Base-by-base conservation (phyloP, 2,888 invertebrate genomes). In the Drymonia ruficornis region DNA sequence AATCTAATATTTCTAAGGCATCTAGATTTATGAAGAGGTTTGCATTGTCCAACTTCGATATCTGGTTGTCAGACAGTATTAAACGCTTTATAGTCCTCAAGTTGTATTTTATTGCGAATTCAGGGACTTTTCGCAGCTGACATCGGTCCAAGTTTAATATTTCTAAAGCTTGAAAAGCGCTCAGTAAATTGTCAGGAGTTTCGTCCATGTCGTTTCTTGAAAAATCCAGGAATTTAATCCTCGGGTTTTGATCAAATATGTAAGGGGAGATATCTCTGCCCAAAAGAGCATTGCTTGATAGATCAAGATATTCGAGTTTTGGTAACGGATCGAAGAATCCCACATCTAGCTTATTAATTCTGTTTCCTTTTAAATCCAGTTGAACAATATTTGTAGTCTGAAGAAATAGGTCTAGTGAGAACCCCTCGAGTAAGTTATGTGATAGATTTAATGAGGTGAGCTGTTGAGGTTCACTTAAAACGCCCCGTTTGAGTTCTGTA, bases 51-150 rank as follows among this genome's bases (percentile, higher is more conserved):
- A 90, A 63, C 49, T 80, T 65, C 0, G 58, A 56, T 60, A 91
- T 86, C 65, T 76, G 70, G 64, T 91, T 91, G 0, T 64, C 72
- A 1, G 86, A 82, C 12, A 91, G 29, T 49, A 79, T 72, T 1
- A 90, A 60, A 38, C 78, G 73, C 55, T 80, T 84, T 65, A 90
- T 67, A 1, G 84, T 81, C 47, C 69, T 80, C 49, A 89, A 69
- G 65, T 87, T 87, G 5, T 63, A 40, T 38, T 61, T 72, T 0
- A 63, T 77, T 9, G 75, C 79, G 61, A 89, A 91, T 1, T 44
- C 34, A 0, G 91, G 90, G 6, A 91, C 74, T 55, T 80, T 71
- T 8, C 49, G 64, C 23, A 61, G 53, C 16, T 56, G 72, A 57
- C 84, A 83, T 58, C 72, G 69, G 15, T 80, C 75, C 1, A 87